phyloP scores from a whole-genome alignment of 37 sponge, comb jelly and placozoan species.

The Aphrocallistes beatrix region DNA sequence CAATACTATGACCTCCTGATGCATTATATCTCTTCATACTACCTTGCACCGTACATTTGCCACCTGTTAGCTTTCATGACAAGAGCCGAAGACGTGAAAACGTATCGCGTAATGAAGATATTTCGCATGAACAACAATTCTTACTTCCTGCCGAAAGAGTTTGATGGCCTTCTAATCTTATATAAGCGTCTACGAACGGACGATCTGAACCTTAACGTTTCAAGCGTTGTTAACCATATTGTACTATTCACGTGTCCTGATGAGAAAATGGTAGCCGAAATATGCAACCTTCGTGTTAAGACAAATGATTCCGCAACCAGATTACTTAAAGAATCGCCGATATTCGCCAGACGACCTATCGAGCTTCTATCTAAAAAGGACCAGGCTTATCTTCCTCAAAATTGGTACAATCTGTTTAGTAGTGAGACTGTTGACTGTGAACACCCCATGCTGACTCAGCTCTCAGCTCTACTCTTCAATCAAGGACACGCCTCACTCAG shows the following conservation, averaged over 20 bases:
- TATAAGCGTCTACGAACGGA: background rate
- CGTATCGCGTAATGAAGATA: slow-evolving; percentile 7
- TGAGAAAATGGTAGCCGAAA: background rate
- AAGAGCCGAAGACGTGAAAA: background rate
- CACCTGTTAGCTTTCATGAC: slow-evolving; percentile 2
- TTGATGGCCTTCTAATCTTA: background rate
- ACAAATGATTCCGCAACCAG: background rate
- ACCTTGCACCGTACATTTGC: background rate
- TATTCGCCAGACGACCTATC: background rate
- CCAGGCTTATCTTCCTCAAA: background rate
- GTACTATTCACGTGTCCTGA: background rate
- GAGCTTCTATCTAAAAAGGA: background rate
- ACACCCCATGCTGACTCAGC: background rate
- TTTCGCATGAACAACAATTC: background rate
- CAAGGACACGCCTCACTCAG: background rate
- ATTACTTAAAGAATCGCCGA: background rate
- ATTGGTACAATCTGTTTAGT: background rate
- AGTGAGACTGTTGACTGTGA: background rate
- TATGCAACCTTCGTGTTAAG: background rate
- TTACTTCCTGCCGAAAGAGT: background rate
- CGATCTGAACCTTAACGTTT: background rate
- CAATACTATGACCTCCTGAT: background rate
- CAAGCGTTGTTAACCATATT: background rate
- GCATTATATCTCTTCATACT: background rate
- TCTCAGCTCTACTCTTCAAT: background rate